phyloP scores from a whole-genome alignment of 1,140 invertebrate species.

The Berghia stephanieae region DNA sequence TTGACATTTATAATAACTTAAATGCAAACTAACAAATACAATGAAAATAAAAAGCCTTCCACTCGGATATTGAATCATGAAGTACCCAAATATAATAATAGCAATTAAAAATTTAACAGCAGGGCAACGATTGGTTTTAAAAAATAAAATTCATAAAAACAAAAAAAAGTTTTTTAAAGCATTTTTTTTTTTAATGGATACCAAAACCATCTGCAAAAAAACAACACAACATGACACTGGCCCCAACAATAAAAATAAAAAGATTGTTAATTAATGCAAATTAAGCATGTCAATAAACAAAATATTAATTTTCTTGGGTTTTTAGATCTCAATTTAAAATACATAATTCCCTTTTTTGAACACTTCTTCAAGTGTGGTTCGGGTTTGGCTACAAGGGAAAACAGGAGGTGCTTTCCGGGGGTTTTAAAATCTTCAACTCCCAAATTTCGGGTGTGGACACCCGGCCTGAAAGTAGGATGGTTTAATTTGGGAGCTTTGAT shows the following conservation, averaged over 20 bases:
- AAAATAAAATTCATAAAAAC: too few species aligned
- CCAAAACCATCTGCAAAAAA: not conserved
- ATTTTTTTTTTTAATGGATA: not conserved
- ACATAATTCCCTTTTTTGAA: slow-evolving; percentile 74
- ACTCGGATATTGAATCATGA: too few species aligned
- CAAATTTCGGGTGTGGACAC: slow-evolving; percentile 78
- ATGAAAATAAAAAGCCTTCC: too few species aligned
- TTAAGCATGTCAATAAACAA: not conserved
- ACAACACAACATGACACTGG: not conserved
- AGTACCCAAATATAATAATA: too few species aligned
- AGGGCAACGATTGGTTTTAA: too few species aligned
- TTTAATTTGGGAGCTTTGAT: too few species aligned
- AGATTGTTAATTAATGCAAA: not conserved
- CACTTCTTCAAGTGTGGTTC: slow-evolving; percentile 74
- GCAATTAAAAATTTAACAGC: too few species aligned
- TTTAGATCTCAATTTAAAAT: slow-evolving; percentile 64
- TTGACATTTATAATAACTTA: too few species aligned
- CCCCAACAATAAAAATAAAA: not conserved
- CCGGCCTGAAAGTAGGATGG: slow-evolving; percentile 69
- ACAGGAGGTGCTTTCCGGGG: slow-evolving; percentile 69
- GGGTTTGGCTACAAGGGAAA: slow-evolving; percentile 71
- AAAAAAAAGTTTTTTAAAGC: not conserved
- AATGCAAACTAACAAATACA: too few species aligned
- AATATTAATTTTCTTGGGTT: not conserved
- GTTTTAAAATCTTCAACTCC: slow-evolving; percentile 74